A percentile compares a stretch with the other conserved stretches of the same genome.
phyloP scores from a whole-genome alignment of 2,113 vertebrate genomes.

The Neoarius graeffei region DNA sequence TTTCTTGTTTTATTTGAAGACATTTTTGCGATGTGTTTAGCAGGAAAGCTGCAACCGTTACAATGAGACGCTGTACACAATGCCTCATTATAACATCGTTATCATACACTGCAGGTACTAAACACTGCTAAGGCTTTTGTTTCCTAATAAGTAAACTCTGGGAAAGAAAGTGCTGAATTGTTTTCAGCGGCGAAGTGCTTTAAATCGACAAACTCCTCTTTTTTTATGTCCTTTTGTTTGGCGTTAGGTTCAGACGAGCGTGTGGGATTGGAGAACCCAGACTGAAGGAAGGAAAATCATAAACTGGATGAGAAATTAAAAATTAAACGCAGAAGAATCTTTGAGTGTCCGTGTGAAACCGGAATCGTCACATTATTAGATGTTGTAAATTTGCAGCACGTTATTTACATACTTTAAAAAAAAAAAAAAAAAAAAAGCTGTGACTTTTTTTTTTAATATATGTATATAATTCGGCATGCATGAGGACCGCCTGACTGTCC shows the following conservation, averaged over 20 bases:
- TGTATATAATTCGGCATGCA: slow-evolving; percentile 45
- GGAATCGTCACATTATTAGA: slow-evolving; percentile 34
- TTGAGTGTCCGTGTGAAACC: slow-evolving; percentile 39
- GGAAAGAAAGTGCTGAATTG: not conserved
- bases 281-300: not conserved
- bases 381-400: slow-evolving; percentile 40
- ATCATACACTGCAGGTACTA: not conserved
- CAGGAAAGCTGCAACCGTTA: slow-evolving; percentile 14
- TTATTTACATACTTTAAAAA: slow-evolving; percentile 45
- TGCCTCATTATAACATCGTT: not conserved
- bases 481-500: slow-evolving; percentile 23
- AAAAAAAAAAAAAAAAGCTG: not conserved
- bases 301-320: not conserved
- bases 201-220: slow-evolving; percentile 8
- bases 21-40: not conserved
- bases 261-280: slow-evolving; percentile 2
- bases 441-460: slow-evolving; percentile 15
- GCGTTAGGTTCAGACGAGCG: not conserved
- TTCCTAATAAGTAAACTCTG: slow-evolving; percentile 17
- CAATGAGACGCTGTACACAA: not conserved
- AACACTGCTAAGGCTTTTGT: slow-evolving; percentile 20
- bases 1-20: no score
- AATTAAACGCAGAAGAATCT: not conserved
- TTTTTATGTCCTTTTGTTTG: not conserved
- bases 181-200: slow-evolving; percentile 20